A percentile compares a stretch with the other conserved stretches of the same genome.
Evolutionary conservation across 2,113 vertebrate species (phyloP).

Genomic region (Pelvicachromis taeniatus): DNA sequence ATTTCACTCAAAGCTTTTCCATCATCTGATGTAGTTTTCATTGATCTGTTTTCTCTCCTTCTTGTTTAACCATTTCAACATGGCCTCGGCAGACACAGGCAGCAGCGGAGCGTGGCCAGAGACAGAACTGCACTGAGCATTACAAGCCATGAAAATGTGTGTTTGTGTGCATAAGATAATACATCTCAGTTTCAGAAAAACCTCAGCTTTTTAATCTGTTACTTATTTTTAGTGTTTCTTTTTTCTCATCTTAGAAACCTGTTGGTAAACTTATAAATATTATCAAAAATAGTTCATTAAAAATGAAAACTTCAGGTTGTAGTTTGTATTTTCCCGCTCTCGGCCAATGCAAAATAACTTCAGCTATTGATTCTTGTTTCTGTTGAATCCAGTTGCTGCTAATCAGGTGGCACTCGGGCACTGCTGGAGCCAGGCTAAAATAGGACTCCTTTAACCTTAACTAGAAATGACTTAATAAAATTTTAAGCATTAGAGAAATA

Average conservation of each 20-base stretch:
- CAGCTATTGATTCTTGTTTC: no score
- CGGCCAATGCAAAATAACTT: no score
- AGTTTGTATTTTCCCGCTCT: no score
- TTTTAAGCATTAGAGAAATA: not conserved
- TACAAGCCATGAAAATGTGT: not conserved
- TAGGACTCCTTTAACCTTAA: not conserved
- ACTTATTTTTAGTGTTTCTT: not conserved
- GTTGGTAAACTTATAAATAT: not conserved
- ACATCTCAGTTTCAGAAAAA: not conserved
- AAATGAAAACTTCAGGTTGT: no score
- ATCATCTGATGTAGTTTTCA: slow-evolving; percentile 56
- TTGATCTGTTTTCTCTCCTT: slow-evolving; percentile 57
- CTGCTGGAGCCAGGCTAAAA: not conserved
- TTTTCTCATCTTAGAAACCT: not conserved
- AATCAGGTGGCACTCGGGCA: not conserved
- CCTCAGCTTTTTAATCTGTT: not conserved
- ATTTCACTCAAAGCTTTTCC: slow-evolving; percentile 27
- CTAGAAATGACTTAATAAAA: not conserved
- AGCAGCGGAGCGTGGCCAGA: not conserved
- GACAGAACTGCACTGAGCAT: not conserved
- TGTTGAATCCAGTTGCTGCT: no score
- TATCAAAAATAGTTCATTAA: no score
- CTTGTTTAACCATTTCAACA: slow-evolving; percentile 46
- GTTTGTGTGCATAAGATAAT: not conserved
- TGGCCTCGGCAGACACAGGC: slow-evolving; percentile 31